phyloP scores from a whole-genome alignment of 2,113 vertebrate genomes.

The Sebastes fasciatus region DNA sequence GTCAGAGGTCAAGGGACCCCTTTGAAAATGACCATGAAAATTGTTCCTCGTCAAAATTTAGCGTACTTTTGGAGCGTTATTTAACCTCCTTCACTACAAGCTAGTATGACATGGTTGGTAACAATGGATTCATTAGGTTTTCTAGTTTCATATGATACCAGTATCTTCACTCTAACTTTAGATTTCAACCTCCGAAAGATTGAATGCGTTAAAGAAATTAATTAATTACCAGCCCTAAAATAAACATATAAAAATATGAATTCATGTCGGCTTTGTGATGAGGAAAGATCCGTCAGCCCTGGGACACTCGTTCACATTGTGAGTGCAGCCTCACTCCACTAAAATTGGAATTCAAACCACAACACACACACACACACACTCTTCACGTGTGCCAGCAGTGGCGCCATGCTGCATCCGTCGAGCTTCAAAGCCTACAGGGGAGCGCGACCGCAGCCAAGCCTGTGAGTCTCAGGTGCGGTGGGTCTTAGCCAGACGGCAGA shows the following conservation, averaged over 20 bases:
- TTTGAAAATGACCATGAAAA: too few relatives aligned
- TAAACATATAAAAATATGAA: background rate
- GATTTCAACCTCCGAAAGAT: too few relatives aligned
- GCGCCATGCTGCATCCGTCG: slow-evolving; percentile 56
- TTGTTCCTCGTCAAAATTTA: too few relatives aligned
- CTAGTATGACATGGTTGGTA: too few relatives aligned
- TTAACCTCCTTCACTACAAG: too few relatives aligned
- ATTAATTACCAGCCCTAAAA: background rate
- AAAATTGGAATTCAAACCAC: slow-evolving; percentile 56
- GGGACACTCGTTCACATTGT: background rate
- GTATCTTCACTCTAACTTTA: too few relatives aligned
- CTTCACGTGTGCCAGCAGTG: slow-evolving; percentile 56
- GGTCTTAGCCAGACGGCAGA: slow-evolving; percentile 77
- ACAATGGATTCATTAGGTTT: too few relatives aligned
- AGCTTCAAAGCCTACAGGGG: slow-evolving; percentile 69
- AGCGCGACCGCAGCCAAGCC: slow-evolving; percentile 60
- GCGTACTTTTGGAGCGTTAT: too few relatives aligned
- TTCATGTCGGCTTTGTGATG: slow-evolving; percentile 1
- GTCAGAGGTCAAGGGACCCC: too few relatives aligned
- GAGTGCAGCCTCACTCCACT: slow-evolving; percentile 28
- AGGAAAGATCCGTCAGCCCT: background rate
- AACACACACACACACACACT: slow-evolving; percentile 17
- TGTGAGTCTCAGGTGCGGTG: slow-evolving; percentile 78
- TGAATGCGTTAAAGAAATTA: too few relatives aligned
- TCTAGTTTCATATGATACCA: too few relatives aligned